phyloP scores from a whole-genome alignment of 2,113 vertebrate genomes.

The Gallinago media region DNA sequence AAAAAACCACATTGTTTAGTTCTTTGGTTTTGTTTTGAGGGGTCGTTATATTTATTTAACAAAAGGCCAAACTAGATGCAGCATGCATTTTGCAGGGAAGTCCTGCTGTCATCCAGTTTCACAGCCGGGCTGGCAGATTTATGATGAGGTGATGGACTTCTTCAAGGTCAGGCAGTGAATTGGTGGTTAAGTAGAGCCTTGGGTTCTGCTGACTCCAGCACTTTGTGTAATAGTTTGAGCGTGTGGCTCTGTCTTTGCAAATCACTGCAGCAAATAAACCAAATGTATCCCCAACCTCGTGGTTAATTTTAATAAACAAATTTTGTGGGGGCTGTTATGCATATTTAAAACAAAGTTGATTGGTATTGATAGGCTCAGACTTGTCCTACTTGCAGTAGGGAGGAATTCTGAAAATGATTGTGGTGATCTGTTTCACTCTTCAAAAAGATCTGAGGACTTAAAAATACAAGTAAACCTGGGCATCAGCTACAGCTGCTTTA shows the following conservation, averaged over 20 bases:
- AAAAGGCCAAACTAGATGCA: not conserved
- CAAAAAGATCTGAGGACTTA: not conserved
- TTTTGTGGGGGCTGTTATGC: not conserved
- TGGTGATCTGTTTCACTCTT: not conserved
- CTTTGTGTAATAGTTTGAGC: not conserved
- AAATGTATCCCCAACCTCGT: not conserved
- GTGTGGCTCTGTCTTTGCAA: not conserved
- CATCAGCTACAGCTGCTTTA: not conserved
- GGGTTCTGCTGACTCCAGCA: not conserved
- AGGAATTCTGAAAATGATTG: not conserved
- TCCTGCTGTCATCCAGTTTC: not conserved
- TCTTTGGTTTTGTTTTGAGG: not conserved
- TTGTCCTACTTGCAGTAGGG: not conserved
- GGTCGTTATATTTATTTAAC: constrained; percentile 39
- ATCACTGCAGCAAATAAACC: not conserved
- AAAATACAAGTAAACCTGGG: not conserved
- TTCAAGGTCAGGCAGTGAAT: not conserved
- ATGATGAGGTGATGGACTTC: not conserved
- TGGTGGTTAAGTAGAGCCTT: not conserved
- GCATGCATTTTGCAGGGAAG: not conserved
- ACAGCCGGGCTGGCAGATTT: not conserved
- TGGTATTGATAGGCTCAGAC: not conserved
- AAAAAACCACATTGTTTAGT: not conserved
- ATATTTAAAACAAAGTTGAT: not conserved
- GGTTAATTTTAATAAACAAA: constrained; percentile 19